phyloP scores from a whole-genome alignment of 2,888 invertebrate genomes.

The Elysia crispata region DNA sequence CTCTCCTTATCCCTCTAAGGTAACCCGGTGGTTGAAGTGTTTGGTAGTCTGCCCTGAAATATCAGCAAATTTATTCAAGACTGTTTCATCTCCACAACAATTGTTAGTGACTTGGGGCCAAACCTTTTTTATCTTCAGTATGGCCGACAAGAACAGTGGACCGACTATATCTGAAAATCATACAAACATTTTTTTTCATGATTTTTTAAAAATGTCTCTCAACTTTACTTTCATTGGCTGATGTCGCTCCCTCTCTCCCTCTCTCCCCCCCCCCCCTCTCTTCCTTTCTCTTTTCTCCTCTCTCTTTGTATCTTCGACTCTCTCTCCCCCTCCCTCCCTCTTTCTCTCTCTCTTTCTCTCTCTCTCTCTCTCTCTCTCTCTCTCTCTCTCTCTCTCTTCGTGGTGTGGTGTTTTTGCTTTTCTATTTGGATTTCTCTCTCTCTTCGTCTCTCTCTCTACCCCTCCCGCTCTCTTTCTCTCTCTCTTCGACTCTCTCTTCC shows the following conservation, averaged over 20 bases:
- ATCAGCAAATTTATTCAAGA: too few relatives aligned
- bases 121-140: too few relatives aligned
- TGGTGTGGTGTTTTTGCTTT: not conserved
- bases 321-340: not conserved
- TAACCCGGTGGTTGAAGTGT: too few relatives aligned
- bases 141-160: too few relatives aligned
- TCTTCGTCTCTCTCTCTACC: not conserved
- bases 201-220: too few relatives aligned
- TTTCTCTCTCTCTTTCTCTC: conserved; percentile 4
- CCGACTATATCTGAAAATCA: too few relatives aligned
- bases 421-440: not conserved
- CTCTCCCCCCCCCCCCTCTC: conserved; percentile 18
- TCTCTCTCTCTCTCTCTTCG: not conserved
- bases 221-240: too few relatives aligned
- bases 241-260: not conserved
- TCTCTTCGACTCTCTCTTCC: not conserved
- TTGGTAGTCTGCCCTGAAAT: too few relatives aligned
- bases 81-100: too few relatives aligned
- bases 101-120: too few relatives aligned
- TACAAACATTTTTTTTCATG: too few relatives aligned
- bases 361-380: conserved; percentile 17
- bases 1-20: too few relatives aligned
- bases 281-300: not conserved
- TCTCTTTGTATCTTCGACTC: not conserved
- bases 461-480: not conserved